Percentiles rank a stretch among this genome's conserved stretches.
Conservation (phyloP, 2,888 invertebrate species). For the Watsonalla cultraria region DNA sequence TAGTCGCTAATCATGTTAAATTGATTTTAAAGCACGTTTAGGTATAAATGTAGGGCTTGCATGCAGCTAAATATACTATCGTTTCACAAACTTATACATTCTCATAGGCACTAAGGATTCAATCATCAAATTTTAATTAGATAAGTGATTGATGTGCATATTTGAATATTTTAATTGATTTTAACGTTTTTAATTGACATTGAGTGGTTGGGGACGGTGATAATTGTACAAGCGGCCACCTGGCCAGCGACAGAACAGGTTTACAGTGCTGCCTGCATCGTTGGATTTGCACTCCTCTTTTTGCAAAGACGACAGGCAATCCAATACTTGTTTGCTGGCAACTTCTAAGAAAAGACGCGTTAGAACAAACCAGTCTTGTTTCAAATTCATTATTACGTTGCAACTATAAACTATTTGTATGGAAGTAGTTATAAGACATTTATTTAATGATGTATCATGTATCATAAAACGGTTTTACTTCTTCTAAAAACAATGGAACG, state of each 20-base stretch:
- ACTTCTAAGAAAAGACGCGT: not conserved
- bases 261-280: not conserved
- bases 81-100: no score
- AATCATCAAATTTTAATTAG: no score
- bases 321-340: not conserved
- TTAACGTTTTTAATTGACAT: not conserved
- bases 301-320: not conserved
- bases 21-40: no score
- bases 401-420: no score
- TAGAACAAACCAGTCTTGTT: not conserved
- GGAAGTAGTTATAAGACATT: no score
- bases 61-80: no score
- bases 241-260: not conserved
- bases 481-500: no score
- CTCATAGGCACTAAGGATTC: no score
- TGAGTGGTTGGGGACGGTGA: not conserved
- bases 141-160: not conserved
- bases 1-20: no score
- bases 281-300: not conserved
- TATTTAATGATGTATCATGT: no score
- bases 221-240: not conserved
- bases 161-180: not conserved
- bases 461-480: no score
- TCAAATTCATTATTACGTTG: not conserved
- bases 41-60: no score